Evolutionary conservation across 2,888 invertebrate species (phyloP).

Genomic region (Mesochorus sp.): DNA sequence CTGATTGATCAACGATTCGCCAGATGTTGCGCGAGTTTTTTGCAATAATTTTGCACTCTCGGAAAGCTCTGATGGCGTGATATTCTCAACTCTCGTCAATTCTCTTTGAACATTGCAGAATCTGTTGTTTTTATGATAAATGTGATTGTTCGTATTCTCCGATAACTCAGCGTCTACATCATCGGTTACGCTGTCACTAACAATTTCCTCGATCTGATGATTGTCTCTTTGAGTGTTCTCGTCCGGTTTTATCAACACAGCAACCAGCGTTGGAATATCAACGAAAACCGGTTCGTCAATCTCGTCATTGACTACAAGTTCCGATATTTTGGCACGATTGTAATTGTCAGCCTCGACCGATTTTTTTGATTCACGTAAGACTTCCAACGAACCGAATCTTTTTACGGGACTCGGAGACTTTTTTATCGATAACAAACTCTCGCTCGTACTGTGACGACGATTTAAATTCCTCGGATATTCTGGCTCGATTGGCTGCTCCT

Average conservation of each 20-base stretch:
- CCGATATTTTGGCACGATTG: conserved; percentile 69
- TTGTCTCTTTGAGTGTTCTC: conserved; percentile 63
- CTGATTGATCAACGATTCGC: neutral
- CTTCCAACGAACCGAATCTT: conserved; percentile 70
- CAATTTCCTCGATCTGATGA: conserved; percentile 74
- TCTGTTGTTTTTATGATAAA: neutral
- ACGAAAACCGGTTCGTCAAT: conserved; percentile 74
- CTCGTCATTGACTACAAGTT: conserved; percentile 66
- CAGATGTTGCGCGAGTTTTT: neutral
- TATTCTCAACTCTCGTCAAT: neutral
- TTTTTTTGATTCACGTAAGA: conserved; percentile 33
- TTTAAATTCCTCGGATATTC: conserved; percentile 9
- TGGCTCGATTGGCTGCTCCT: conserved; percentile 28
- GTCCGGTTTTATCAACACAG: conserved; percentile 76
- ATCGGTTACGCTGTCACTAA: conserved; percentile 68
- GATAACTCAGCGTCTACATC: conserved; percentile 66
- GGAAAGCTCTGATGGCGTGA: neutral
- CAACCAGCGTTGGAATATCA: conserved; percentile 76
- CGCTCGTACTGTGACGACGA: conserved; percentile 67
- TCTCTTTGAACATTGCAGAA: neutral
- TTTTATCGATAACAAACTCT: conserved; percentile 55
- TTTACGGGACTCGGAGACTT: conserved; percentile 39
- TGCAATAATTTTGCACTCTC: neutral
- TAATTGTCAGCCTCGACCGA: conserved; percentile 52
- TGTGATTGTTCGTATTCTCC: conserved; percentile 46